phyloP scores from a whole-genome alignment of 2,113 vertebrate genomes.

The Pithys albifrons region DNA sequence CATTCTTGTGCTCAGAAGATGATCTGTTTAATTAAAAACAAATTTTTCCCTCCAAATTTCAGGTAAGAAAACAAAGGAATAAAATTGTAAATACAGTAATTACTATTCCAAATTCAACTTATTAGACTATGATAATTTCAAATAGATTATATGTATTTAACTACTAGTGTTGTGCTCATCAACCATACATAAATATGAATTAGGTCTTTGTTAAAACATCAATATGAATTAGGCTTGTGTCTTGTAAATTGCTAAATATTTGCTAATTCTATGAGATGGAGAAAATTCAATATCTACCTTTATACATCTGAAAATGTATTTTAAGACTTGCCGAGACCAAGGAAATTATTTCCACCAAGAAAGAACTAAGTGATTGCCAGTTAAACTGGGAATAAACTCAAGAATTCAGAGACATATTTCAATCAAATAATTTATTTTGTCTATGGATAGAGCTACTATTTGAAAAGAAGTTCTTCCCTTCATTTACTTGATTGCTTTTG shows the following conservation, averaged over 20 bases:
- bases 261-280: background rate
- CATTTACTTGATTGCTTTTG: slow-evolving; percentile 7
- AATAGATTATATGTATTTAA: background rate
- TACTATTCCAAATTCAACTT: background rate
- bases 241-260: background rate
- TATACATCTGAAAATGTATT: background rate
- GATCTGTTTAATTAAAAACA: background rate
- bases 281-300: background rate
- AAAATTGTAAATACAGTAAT: background rate
- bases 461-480: background rate
- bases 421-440: background rate
- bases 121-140: background rate
- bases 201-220: background rate
- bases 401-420: background rate
- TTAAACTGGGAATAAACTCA: background rate
- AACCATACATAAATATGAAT: background rate
- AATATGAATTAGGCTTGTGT: background rate
- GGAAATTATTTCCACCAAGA: background rate
- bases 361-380: background rate
- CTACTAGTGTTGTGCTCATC: background rate
- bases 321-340: background rate
- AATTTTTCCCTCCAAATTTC: background rate
- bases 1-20: background rate
- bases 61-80: background rate
- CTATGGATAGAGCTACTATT: background rate